phyloP scores from a whole-genome alignment of 2,113 vertebrate species.

The Cyanocitta stelleri region DNA sequence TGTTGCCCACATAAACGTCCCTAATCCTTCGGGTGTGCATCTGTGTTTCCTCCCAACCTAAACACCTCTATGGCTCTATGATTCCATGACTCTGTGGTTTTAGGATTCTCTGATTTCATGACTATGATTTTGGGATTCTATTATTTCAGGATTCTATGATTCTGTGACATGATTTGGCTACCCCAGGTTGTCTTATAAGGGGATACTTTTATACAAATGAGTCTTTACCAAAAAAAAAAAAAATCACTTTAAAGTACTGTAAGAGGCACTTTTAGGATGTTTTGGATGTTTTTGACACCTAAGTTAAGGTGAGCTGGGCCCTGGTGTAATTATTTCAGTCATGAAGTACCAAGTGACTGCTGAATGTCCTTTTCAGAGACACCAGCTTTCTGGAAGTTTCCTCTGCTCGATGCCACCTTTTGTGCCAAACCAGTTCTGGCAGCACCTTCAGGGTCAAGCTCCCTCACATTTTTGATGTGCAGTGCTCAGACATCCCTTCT shows the following conservation, averaged over 20 bases:
- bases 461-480: not conserved
- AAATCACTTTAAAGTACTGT: not conserved
- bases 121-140: not conserved
- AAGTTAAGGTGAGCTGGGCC: not conserved
- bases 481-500: not conserved
- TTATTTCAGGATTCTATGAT: not conserved
- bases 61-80: not conserved
- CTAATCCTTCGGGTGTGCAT: accelerated
- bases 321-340: not conserved
- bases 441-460: not conserved
- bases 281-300: not conserved
- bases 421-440: not conserved
- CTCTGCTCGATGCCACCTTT: not conserved
- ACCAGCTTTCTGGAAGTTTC: not conserved
- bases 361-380: not conserved
- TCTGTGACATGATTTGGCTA: not conserved
- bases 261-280: not conserved
- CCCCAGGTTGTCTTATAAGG: not conserved
- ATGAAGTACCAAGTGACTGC: not conserved
- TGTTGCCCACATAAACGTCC: not conserved
- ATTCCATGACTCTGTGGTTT: not conserved
- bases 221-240: not conserved
- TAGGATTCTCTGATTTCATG: too few species aligned
- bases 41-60: not conserved
- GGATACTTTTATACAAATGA: not conserved